Evolutionary conservation across 1,140 invertebrate genomes (phyloP).

Genomic region (Eubasilissa regina): DNA sequence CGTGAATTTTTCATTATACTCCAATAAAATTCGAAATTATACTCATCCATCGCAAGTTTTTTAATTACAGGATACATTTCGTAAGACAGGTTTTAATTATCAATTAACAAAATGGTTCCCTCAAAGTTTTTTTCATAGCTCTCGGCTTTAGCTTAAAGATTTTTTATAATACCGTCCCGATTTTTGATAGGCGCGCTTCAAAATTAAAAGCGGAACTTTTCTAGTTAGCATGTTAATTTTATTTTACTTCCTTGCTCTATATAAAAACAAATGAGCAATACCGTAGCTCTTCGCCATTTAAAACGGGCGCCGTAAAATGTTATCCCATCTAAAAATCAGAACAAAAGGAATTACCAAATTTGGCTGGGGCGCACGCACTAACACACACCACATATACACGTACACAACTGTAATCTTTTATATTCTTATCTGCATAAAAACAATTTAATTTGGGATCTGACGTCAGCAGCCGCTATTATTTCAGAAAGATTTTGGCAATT

Average conservation of each 20-base stretch:
- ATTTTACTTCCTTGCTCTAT: conserved; percentile 51
- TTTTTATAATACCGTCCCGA: conserved; percentile 18
- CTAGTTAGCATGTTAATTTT: conserved; percentile 57
- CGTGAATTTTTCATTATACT: too few relatives aligned
- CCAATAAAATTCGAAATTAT: too few relatives aligned
- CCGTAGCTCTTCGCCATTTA: conserved; percentile 18
- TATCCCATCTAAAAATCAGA: conserved; percentile 11
- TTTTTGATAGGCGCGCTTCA: conserved; percentile 31
- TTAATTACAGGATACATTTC: conserved; percentile 12
- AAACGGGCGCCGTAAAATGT: conserved; percentile 1
- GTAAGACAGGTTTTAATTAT: conserved; percentile 35
- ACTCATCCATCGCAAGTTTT: not conserved
- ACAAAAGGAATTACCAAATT: conserved; percentile 26
- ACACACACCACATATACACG: not conserved
- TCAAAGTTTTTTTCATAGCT: conserved; percentile 22
- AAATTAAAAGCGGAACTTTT: conserved; percentile 47
- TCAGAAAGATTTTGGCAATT: not conserved
- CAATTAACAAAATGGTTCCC: conserved; percentile 31
- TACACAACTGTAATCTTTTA: conserved; percentile 30
- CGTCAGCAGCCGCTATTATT: conserved; percentile 6
- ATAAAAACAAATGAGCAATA: conserved; percentile 53
- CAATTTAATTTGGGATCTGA: conserved; percentile 33
- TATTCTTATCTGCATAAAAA: conserved; percentile 27
- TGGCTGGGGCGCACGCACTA: not conserved
- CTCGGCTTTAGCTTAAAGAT: conserved; percentile 1